phyloP scores from a whole-genome alignment of 2,113 vertebrate genomes.

The Entomyzon cyanotis region DNA sequence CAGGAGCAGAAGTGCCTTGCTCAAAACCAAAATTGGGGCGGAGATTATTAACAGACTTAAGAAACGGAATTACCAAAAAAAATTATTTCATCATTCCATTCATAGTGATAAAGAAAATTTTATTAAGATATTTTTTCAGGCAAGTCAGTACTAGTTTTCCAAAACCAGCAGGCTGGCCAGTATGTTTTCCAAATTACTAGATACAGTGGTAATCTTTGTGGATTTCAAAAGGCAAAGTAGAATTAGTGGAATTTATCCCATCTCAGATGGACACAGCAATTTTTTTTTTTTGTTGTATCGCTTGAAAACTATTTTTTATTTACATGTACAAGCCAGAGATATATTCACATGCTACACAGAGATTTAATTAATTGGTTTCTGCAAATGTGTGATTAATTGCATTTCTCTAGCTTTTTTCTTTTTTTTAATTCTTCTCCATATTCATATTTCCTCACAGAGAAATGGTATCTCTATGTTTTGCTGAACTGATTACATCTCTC shows the following conservation, averaged over 20 bases:
- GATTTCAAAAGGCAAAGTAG: background rate
- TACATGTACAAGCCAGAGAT: background rate
- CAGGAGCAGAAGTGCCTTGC: background rate
- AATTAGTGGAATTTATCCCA: background rate
- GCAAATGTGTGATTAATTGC: background rate
- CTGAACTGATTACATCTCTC: background rate
- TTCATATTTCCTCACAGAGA: background rate
- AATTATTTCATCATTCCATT: background rate
- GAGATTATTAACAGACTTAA: background rate
- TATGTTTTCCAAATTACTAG: background rate
- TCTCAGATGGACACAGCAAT: background rate
- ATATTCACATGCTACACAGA: background rate
- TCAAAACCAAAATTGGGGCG: background rate
- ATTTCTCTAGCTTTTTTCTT: background rate
- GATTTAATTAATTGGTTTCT: background rate
- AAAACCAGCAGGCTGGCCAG: background rate
- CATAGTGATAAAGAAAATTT: background rate
- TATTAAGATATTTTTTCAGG: rapidly evolving
- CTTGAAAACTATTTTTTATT: background rate
- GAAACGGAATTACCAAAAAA: background rate
- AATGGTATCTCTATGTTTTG: background rate
- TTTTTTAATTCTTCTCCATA: background rate
- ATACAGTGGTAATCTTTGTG: background rate
- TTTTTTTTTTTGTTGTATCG: background rate
- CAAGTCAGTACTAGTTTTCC: background rate